Percentiles rank a stretch among this genome's conserved stretches.
These are phyloP conservation scores for Holothuria scabra DNA, from an alignment of 53 echinoderm and acorn worm genomes.

Conservation along the genomic window DNA sequence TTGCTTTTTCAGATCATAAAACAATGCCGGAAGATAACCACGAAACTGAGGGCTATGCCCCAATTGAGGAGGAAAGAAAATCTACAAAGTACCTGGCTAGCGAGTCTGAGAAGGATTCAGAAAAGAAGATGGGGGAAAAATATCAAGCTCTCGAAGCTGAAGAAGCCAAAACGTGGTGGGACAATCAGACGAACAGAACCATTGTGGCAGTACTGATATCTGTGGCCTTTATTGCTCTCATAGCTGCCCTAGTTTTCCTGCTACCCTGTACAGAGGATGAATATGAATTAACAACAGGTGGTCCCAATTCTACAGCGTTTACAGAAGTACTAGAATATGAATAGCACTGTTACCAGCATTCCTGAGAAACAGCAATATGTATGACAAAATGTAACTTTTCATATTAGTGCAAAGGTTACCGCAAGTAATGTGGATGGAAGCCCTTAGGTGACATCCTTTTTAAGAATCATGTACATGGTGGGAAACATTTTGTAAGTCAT, in stretches of 20 bases:
- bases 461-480: too few species aligned
- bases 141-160: conserved; percentile 30
- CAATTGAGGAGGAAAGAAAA: conserved; percentile 1
- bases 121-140: conserved; percentile 24
- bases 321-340: not conserved
- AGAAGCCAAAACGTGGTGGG: conserved; percentile 36
- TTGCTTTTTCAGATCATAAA: too few species aligned
- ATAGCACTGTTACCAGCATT: too few species aligned
- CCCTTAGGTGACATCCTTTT: too few species aligned
- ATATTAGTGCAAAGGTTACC: too few species aligned
- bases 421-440: too few species aligned
- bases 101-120: not conserved
- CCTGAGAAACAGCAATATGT: too few species aligned
- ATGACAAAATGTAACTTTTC: too few species aligned
- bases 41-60: not conserved
- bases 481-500: too few species aligned
- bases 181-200: conserved; percentile 44
- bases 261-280: conserved; percentile 33
- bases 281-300: not conserved
- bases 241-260: conserved; percentile 39
- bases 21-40: conserved; percentile 33
- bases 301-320: not conserved
- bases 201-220: conserved; percentile 27
- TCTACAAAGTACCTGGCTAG: not conserved
- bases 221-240: conserved; percentile 36